Percentiles rank a stretch among this genome's conserved stretches.
These are phyloP conservation scores for Acanthurus tractus DNA, from an alignment of 2,797 vertebrate species.

Conservation along the genomic window DNA sequence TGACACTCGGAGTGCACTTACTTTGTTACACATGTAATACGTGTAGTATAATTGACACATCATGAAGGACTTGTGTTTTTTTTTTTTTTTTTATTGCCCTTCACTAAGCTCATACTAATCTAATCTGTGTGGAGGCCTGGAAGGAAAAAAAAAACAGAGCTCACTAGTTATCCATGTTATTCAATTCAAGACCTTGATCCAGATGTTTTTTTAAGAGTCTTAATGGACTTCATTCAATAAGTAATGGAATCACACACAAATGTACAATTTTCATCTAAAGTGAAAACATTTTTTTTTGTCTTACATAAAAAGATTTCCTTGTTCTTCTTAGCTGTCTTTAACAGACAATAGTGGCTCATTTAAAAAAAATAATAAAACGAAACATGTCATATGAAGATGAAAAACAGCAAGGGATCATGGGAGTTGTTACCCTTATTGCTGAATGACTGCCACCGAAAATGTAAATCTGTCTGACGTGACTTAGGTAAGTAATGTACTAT, in stretches of 20 bases:
- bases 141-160: not conserved
- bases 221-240: not conserved
- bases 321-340: no score
- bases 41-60: conserved; percentile 43
- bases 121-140: not conserved
- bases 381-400: no score
- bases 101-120: conserved; percentile 6
- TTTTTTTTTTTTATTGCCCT: conserved; percentile 17
- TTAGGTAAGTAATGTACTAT: no score
- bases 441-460: no score
- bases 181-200: not conserved
- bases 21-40: conserved; percentile 49
- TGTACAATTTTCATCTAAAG: not conserved
- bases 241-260: not conserved
- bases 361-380: no score
- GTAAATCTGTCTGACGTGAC: no score
- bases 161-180: not conserved
- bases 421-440: no score
- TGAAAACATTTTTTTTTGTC: not conserved
- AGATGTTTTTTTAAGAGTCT: not conserved
- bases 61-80: conserved; percentile 21
- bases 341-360: no score
- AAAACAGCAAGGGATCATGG: no score
- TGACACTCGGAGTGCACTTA: conserved; percentile 41
- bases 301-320: not conserved